These are phyloP conservation scores for Drosophila athabasca DNA, from an alignment of 1,140 invertebrate genomes.

Conservation along the genomic window DNA sequence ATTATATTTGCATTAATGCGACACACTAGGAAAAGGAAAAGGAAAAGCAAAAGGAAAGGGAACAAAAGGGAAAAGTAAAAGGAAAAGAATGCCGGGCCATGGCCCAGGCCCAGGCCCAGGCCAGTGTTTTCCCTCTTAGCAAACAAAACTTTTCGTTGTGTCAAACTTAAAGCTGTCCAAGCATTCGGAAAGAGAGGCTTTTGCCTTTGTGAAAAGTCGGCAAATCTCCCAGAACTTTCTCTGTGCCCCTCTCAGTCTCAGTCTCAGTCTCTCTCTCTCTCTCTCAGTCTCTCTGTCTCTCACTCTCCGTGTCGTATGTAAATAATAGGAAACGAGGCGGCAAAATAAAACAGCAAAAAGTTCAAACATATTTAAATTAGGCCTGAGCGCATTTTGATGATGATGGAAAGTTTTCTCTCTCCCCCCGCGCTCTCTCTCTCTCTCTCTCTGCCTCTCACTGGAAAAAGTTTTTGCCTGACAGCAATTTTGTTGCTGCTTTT, in stretches of 20 bases:
- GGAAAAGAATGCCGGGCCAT: too few species aligned
- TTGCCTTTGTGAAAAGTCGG: slow-evolving; percentile 26
- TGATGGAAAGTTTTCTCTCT: slow-evolving; percentile 42
- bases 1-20: slow-evolving; percentile 64
- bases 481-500: slow-evolving; percentile 1
- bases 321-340: slow-evolving; percentile 50
- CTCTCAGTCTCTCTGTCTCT: neutral
- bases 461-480: slow-evolving; percentile 3
- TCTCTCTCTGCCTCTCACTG: too few species aligned
- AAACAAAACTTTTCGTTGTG: slow-evolving; percentile 15
- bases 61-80: too few species aligned
- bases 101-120: too few species aligned
- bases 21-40: slow-evolving; percentile 27
- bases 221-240: slow-evolving; percentile 36
- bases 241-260: neutral
- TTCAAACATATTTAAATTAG: slow-evolving; percentile 70
- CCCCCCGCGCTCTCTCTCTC: too few species aligned
- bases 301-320: slow-evolving; percentile 31
- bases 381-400: slow-evolving; percentile 68
- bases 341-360: slow-evolving; percentile 35
- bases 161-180: slow-evolving; percentile 43
- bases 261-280: neutral
- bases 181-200: slow-evolving; percentile 33
- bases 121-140: slow-evolving; percentile 3
- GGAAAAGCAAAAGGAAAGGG: slow-evolving; percentile 21